Base-by-base conservation (phyloP, 2,113 vertebrate species). In the Falcunculus frontatus region DNA sequence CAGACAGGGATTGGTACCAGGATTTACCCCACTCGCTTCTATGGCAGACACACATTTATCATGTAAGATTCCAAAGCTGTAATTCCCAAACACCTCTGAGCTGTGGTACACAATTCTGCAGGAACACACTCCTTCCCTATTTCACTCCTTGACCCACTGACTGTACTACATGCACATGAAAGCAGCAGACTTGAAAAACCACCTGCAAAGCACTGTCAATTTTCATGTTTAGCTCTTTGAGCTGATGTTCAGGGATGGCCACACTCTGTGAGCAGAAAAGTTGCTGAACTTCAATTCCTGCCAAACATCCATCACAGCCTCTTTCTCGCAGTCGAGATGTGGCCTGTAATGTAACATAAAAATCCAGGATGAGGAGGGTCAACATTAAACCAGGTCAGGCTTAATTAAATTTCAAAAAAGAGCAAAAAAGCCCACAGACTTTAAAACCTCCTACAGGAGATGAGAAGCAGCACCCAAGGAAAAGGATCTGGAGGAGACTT, bases 181-280 rank as follows among this genome's bases (percentile, higher is more conserved):
- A 90, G 68, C 41, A 26, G 67, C 37, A 55, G 37, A 64, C 50
- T 69, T 68, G 19, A 59, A 86, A 70, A 74, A 77, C 95, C 80
- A 99, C 99, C 98, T 99, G 99, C 97, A 99, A 97, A 98, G 99
- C 99, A 92, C 98, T 98, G 98, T 99, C 99, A 20, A 99, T 99
- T 98, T 99, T 99, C 96, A 99, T 70, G 95, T 99, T 99, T 81
- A 99, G 98, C 78, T 99, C 99, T 97, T 99, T 99, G 76, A 99
- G 98, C 97, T 99, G 99, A 96, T 99, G 99, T 92, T 99, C 99
- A 33, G 99, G 99, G 94, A 99, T 99, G 73, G 98, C 98, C 86
- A 99, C 98, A 94, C 97, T 99, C 95, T 99, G 99, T 37, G 99
- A 99, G 97, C 99, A 99, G 97, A 99, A 99, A 91, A 99, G 99